Base-by-base conservation (phyloP, 2,888 invertebrate genomes). In the Perdita meconis region DNA sequence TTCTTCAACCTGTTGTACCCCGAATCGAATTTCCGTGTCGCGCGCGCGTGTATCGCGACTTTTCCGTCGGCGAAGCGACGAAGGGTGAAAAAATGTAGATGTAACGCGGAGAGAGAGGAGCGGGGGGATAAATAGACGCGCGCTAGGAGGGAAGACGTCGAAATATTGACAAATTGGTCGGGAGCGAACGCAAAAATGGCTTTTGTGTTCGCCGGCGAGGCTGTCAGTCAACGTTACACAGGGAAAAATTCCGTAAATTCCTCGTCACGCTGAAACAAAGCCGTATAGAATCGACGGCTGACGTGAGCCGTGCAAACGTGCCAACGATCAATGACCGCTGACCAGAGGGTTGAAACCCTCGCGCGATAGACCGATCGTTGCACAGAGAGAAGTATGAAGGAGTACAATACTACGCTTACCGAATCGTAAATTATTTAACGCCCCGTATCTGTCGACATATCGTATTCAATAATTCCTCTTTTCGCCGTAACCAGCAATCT, bases 91-190 rank as follows among this genome's bases (percentile, higher is more conserved):
- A 30, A 30, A n/a, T n/a, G n/a, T 30, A 6, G 30, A 30, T 30
- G 30, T 6, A 30, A 6, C 30, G 30, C 6, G 2, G 30, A n/a
- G n/a, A n/a, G n/a, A n/a, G n/a, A n/a, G n/a, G n/a, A n/a, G 30
- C 2, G 24, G 1, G 10, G 12, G 24, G n/a, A 38, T 50, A 60
- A 30, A 67, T 67, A 51, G 40, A 30, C 40, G 53, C 53, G 40
- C 34, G 40, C 34, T 5, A 12, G 24, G 19, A 0, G 19, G 10
- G 26, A 30, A 12, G 16, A 38, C 22, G 22, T 47, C 2, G n/a
- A 24, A 40, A 24, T 53, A 47, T 65, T 47, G 47, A 65, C 55
- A 55, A 72, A 72, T 72, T 16, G 59, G 12, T 13, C 13, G 57
- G 13, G 38, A 50, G 1, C 12, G 30, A 8, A 12, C 16, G 13